Evolutionary conservation across 2,797 vertebrate species (phyloP), one percentile per base, ranked within the genome.

Genomic region (Spheniscus humboldti): DNA sequence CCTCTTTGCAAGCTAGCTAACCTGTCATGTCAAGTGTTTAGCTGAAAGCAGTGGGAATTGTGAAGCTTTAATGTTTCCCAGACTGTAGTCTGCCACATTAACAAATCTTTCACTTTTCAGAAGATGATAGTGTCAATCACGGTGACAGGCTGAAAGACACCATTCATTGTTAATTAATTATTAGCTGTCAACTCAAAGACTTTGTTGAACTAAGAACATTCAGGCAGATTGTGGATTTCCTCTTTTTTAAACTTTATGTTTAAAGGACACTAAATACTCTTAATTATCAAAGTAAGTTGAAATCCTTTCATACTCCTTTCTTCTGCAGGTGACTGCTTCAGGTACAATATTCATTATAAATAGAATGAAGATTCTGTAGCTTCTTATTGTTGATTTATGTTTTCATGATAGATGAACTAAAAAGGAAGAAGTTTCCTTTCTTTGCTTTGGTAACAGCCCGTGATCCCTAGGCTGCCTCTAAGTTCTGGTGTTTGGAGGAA

Each of bases 151-250:
- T 97, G 97, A 96, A 96, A 98, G 97, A 97, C 97, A 95, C 90
- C 95, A 69, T 96, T 97, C 97, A 97, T 98, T 98, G 97, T 98
- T 97, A 96, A 98, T 98, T 98, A 98, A 98, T 98, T 98, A 98
- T 97, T 98, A 96, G 97, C 90, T 98, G 97, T 97, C 97, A 98
- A 96, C 97, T 97, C 92, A 63, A 91, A 96, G 94, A 95, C 95
- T 97, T 96, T 96, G 95, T 97, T 96, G 94, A 98, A 97, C 93
- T 95, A 97, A 96, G 96, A 97, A 97, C 88, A 95, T 94, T 96
- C 90, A 97, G 86, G 79, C 92, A 96, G 95, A 90, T 95, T 97
- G 90, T 94, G 94, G 94, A 97, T 97, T 97, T 97, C 89, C 88
- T 97, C 94, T 80, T 97, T 96, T 96, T 96, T 95, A 97, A 96